Evolutionary conservation across 2,888 invertebrate genomes (phyloP), one percentile per base, ranked within the genome.

Genomic region (Parochlus steinenii): DNA sequence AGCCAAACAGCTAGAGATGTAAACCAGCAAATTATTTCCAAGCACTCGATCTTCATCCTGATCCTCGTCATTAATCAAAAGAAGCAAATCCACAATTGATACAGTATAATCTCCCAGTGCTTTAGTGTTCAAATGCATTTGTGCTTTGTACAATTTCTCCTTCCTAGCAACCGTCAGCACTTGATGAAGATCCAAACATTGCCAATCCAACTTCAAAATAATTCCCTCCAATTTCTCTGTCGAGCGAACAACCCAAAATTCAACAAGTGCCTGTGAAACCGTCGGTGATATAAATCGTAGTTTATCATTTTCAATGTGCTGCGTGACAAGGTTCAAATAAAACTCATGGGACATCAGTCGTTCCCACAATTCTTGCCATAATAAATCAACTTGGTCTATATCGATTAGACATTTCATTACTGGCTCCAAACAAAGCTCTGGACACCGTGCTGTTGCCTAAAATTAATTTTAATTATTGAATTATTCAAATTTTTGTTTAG

Each of bases 1-100:
- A n/a, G 83, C 78, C 42, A 89, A 61, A 49, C 87, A 87, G 44
- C 85, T 83, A 42, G 81, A 83, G 19, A 85, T 70, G 50, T 87
- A 89, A 3, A 89, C 83, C 33, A 90, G 58, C 43, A 89, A 58
- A 41, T 80, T 80, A 49, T 87, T 86, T 6, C 87, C 89, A 28
- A 85, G 62, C 47, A 64, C 64, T 43, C 74, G 56, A 40, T 61
- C 56, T 39, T 53, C 52, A 3, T 58, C 56, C 12, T 57, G 50
- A 1, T 59, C 50, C 4, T 60, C 55, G 20, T 45, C 44, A 15
- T 62, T 57, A 26, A 74, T 48, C 41, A 66, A 58, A 1, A 64
- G 63, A 45, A 74, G 55, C 28, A 74, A 63, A 47, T 75, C 80
- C 39, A 74, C 74, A 38, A 86, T 55, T 1, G 83, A 80, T 15